Evolutionary conservation across 2,113 vertebrate genomes (phyloP).

Genomic region (Setophaga petechia): DNA sequence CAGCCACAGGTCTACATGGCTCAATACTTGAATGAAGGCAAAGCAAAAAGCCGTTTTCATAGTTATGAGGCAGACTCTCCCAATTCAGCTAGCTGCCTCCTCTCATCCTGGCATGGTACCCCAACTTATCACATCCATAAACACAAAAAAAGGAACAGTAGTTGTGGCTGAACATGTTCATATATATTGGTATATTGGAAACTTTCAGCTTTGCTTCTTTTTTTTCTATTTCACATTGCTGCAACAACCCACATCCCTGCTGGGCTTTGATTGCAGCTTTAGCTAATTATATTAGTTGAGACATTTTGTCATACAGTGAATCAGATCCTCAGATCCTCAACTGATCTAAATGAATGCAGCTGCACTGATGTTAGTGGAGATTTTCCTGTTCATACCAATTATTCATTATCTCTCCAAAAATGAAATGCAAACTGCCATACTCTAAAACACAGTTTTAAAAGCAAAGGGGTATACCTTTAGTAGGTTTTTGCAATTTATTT

Average conservation of each 20-base stretch:
- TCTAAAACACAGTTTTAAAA: background rate
- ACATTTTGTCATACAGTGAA: slow-evolving; percentile 46
- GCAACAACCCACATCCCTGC: slow-evolving; percentile 29
- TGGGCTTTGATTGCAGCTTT: slow-evolving; percentile 33
- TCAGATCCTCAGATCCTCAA: slow-evolving; percentile 37
- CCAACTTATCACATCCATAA: background rate
- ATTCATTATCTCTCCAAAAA: background rate
- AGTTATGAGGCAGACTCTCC: background rate
- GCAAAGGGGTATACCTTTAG: background rate
- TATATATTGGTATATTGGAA: background rate
- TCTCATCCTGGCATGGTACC: background rate
- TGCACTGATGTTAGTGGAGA: background rate
- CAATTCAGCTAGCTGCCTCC: background rate
- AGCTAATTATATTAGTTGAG: slow-evolving; percentile 44
- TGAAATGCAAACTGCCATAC: background rate
- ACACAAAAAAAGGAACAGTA: background rate
- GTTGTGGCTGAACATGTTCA: background rate
- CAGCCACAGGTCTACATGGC: background rate
- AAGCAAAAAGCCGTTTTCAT: background rate
- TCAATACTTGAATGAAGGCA: background rate
- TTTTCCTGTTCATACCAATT: background rate
- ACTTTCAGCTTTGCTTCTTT: background rate
- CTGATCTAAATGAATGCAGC: slow-evolving; percentile 32
- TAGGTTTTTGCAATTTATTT: background rate
- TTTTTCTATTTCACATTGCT: background rate